A percentile compares a stretch with the other conserved stretches of the same genome.
phyloP scores from a whole-genome alignment of 2,888 invertebrate genomes.

The Rotaria magnacalcarata region DNA sequence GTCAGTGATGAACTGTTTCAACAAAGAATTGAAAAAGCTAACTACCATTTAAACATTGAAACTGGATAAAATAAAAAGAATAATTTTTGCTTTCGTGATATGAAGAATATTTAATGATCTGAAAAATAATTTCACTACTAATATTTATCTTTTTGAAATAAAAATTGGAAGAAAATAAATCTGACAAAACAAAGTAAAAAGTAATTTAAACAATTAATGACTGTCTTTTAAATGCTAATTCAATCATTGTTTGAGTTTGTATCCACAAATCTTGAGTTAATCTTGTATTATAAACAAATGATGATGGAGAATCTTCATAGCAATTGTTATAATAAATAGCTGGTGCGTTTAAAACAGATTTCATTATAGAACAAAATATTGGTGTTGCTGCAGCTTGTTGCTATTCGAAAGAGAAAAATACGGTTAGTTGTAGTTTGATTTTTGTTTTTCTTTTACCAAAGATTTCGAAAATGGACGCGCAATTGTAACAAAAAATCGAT shows the following conservation, averaged over 20 bases:
- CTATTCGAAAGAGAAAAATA: not conserved
- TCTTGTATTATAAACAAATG: not conserved
- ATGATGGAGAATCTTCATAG: not conserved
- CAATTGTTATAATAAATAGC: constrained; percentile 11
- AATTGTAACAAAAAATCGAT: constrained; percentile 10
- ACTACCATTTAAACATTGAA: not conserved
- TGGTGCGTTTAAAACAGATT: not conserved
- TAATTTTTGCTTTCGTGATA: not conserved
- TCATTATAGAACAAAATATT: constrained; percentile 19
- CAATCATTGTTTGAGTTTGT: constrained; percentile 13
- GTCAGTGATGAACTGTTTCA: not conserved
- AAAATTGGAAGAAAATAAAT: not conserved
- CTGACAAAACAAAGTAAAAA: not conserved
- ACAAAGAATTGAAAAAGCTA: not conserved
- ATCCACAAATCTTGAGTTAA: constrained; percentile 20
- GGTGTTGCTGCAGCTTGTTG: constrained; percentile 27
- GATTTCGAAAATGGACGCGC: constrained; percentile 2
- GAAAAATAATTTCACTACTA: not conserved
- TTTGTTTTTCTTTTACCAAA: not conserved
- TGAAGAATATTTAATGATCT: not conserved
- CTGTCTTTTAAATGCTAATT: constrained; percentile 10
- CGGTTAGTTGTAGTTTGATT: not conserved
- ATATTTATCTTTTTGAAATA: not conserved
- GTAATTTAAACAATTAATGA: not conserved
- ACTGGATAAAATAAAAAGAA: not conserved